These are phyloP conservation scores for Drosophila yooni DNA, from an alignment of 2,888 invertebrate species.

Conservation along the genomic window DNA sequence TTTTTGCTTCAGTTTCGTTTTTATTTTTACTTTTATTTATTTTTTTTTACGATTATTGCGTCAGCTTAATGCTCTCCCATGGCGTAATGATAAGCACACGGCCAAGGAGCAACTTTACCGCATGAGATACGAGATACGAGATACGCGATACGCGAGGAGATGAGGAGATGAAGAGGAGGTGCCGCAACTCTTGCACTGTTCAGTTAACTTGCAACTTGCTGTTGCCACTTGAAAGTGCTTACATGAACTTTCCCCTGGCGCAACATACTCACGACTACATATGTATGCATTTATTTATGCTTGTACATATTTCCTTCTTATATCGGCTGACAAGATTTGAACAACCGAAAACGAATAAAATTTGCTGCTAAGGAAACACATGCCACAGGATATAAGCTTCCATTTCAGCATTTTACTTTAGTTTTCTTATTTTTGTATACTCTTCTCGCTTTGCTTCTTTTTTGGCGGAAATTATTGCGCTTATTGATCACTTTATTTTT, in stretches of 20 bases:
- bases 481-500: background rate
- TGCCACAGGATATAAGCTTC: conserved; percentile 1
- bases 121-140: conserved; percentile 14
- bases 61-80: conserved; percentile 33
- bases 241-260: conserved; percentile 15
- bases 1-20: conserved; percentile 6
- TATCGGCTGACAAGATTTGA: conserved; percentile 38
- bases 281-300: background rate
- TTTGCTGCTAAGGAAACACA: conserved; percentile 9
- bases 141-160: conserved; percentile 1
- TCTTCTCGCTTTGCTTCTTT: background rate
- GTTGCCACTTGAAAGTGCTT: conserved; percentile 50
- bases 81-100: conserved; percentile 41
- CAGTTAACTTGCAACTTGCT: conserved; percentile 51
- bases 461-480: background rate
- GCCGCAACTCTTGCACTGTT: conserved; percentile 17
- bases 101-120: conserved; percentile 28
- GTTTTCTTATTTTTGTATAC: background rate
- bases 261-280: conserved; percentile 1
- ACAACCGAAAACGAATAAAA: conserved; percentile 36
- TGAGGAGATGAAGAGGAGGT: background rate
- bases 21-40: background rate
- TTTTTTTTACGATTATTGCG: conserved; percentile 56
- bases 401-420: background rate
- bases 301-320: conserved; percentile 23